Conservation (phyloP, 2,888 invertebrate species). For the Bombylius discolor region DNA sequence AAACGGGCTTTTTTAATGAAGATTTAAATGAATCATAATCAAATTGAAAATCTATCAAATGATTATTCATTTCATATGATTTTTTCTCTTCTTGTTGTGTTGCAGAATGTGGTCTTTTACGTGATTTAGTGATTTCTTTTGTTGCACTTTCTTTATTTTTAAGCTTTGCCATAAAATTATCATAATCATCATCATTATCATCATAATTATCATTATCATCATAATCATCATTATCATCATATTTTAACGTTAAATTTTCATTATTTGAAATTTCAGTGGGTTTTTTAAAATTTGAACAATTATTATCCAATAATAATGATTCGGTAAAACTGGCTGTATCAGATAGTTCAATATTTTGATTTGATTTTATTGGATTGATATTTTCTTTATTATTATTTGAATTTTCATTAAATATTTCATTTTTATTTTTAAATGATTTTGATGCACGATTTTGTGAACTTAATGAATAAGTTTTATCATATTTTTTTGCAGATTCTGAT, state of each 20-base stretch:
- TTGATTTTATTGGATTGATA: conserved; percentile 16
- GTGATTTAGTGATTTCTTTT: not conserved
- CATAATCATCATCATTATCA: no score
- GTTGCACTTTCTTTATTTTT: no score
- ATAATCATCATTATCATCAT: no score
- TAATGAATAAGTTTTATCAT: not conserved
- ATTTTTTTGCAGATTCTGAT: not conserved
- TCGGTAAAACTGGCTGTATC: conserved; percentile 32
- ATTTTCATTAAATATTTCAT: not conserved
- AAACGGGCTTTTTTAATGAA: no score
- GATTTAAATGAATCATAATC: no score
- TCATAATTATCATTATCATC: no score
- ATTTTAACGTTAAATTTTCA: no score
- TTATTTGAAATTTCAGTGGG: no score
- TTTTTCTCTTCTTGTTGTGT: not conserved
- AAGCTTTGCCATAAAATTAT: no score
- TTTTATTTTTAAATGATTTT: not conserved
- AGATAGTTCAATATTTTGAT: conserved; percentile 13
- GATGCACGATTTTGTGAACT: not conserved
- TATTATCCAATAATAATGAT: conserved; percentile 16
- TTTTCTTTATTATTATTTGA: conserved; percentile 26
- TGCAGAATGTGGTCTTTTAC: not conserved
- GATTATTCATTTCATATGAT: no score
- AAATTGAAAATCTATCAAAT: no score
- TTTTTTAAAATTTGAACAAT: no score